These are phyloP conservation scores for Goniozus legneri DNA, from an alignment of 1,140 invertebrate species.

Conservation along the genomic window DNA sequence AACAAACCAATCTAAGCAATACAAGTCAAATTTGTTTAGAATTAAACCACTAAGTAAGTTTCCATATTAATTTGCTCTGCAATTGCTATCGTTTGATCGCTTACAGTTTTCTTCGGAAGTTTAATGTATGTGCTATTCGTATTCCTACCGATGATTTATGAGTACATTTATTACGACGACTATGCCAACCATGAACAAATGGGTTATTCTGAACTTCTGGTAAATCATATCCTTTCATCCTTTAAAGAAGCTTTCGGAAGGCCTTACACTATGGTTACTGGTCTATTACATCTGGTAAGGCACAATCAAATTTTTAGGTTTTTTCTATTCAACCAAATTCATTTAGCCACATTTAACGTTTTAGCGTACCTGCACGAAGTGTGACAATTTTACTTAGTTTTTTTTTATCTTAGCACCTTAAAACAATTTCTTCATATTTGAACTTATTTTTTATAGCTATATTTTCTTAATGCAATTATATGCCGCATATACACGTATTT, in stretches of 20 bases:
- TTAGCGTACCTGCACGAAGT: conserved; percentile 33
- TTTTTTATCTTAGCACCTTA: too few relatives aligned
- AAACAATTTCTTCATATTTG: too few relatives aligned
- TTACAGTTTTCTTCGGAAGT: conserved; percentile 33
- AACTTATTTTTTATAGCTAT: conserved; percentile 18
- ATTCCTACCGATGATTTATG: conserved; percentile 36
- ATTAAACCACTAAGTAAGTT: background rate
- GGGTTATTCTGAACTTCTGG: conserved; percentile 30
- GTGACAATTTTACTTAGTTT: conserved; percentile 23
- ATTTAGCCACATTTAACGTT: too few relatives aligned
- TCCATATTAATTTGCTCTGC: background rate
- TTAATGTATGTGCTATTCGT: conserved; percentile 34
- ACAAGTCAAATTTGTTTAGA: background rate
- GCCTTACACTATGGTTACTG: conserved; percentile 24
- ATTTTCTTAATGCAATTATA: conserved; percentile 13
- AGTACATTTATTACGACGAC: conserved; percentile 36
- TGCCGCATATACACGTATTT: too few relatives aligned
- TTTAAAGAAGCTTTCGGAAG: conserved; percentile 38
- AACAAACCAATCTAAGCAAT: too few relatives aligned
- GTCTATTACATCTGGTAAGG: conserved; percentile 38
- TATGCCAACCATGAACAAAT: conserved; percentile 32
- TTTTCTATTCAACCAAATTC: background rate
- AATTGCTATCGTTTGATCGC: too few relatives aligned
- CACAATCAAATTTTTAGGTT: conserved; percentile 10
- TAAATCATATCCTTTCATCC: conserved; percentile 35